A percentile compares a stretch with the other conserved stretches of the same genome.
Conservation (phyloP, 2,797 vertebrate species). For the Sebastes diploproa region DNA sequence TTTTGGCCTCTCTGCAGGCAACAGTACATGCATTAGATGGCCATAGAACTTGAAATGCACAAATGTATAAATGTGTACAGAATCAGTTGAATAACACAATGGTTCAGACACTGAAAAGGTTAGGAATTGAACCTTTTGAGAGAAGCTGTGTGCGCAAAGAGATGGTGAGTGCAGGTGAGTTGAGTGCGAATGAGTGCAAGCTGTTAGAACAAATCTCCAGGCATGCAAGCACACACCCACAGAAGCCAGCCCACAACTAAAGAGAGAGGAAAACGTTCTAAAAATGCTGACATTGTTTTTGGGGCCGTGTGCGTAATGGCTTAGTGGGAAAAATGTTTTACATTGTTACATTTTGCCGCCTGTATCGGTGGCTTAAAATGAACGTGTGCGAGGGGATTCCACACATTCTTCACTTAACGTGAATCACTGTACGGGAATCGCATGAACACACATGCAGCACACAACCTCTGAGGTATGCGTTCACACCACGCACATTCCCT, state of each 20-base stretch:
- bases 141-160: background rate
- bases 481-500: slow-evolving; percentile 51
- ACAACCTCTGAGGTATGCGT: slow-evolving; percentile 48
- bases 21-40: background rate
- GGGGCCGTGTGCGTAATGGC: slow-evolving; percentile 40
- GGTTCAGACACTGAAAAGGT: background rate
- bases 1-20: background rate
- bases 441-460: slow-evolving; percentile 42
- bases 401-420: slow-evolving; percentile 40
- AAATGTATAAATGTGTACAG: background rate
- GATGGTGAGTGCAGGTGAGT: slow-evolving; percentile 27
- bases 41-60: background rate
- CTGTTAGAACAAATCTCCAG: slow-evolving; percentile 35
- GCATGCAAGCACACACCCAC: slow-evolving; percentile 47
- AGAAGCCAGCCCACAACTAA: slow-evolving; percentile 18
- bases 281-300: slow-evolving; percentile 40
- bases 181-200: slow-evolving; percentile 8
- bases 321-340: slow-evolving; percentile 47
- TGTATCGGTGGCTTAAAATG: slow-evolving; percentile 13
- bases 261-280: background rate
- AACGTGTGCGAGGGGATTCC: slow-evolving; percentile 49
- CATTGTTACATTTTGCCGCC: slow-evolving; percentile 27
- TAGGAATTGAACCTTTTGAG: background rate
- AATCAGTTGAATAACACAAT: background rate
- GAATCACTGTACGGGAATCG: slow-evolving; percentile 43